Conservation (phyloP, 53 echinoderm and acorn worm species). For the Holothuria leucospilota region DNA sequence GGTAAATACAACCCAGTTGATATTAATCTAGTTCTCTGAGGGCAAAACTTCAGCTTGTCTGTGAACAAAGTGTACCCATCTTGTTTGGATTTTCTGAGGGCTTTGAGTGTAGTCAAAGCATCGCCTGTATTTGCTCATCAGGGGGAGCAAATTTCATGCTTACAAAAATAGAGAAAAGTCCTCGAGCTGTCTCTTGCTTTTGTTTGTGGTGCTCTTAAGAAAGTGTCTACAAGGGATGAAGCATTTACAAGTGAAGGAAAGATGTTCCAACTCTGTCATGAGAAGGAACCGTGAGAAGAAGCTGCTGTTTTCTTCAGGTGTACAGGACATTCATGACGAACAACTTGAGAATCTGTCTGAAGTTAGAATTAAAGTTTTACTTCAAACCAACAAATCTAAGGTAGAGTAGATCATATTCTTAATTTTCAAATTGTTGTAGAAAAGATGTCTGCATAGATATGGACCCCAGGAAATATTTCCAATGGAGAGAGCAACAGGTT, state of each 20-base stretch:
- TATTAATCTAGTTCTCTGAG: too few species aligned
- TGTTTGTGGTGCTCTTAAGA: too few species aligned
- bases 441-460: neutral
- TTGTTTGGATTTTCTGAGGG: too few species aligned
- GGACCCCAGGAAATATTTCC: neutral
- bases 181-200: too few species aligned
- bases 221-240: neutral
- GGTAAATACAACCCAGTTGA: too few species aligned
- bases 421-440: neutral
- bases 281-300: neutral
- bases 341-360: neutral
- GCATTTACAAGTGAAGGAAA: conserved; percentile 1
- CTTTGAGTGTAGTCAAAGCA: too few species aligned
- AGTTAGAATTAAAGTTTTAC: neutral
- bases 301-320: neutral
- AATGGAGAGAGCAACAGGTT: too few species aligned
- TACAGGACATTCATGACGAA: conserved; percentile 8
- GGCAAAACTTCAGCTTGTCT: too few species aligned
- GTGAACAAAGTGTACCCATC: too few species aligned
- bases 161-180: too few species aligned
- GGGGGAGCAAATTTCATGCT: too few species aligned
- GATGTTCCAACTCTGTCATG: conserved; percentile 5
- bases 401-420: neutral
- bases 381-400: neutral
- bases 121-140: too few species aligned